A percentile compares a stretch with the other conserved stretches of the same genome.
Conservation (phyloP, 1,140 invertebrate genomes). For the Anastrepha ludens region DNA sequence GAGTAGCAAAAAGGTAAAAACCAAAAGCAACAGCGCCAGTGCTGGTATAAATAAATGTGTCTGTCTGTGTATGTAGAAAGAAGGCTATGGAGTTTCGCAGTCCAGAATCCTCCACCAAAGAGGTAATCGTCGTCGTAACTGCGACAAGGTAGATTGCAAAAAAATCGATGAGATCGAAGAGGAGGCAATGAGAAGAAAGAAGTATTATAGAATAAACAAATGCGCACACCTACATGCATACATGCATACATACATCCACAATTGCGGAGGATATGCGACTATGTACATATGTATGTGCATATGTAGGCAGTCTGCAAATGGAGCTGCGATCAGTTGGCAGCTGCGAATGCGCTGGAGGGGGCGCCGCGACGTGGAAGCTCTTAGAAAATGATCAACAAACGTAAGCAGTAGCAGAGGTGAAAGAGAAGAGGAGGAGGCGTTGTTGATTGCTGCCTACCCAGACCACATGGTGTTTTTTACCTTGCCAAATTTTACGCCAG, state of each 20-base stretch:
- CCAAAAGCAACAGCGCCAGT: neutral
- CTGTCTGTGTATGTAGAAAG: neutral
- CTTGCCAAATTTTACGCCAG: conserved; percentile 20
- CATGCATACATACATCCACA: too few species aligned
- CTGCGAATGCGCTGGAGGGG: too few species aligned
- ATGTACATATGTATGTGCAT: too few species aligned
- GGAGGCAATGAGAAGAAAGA: neutral
- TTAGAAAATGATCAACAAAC: too few species aligned
- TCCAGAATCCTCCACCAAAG: neutral
- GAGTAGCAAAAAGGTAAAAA: neutral
- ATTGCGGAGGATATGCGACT: too few species aligned
- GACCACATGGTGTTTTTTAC: conserved; percentile 2
- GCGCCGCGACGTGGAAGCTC: too few species aligned
- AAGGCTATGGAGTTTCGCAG: neutral
- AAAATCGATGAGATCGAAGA: conserved; percentile 29
- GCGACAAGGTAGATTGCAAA: conserved; percentile 18
- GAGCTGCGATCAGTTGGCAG: too few species aligned
- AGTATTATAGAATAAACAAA: neutral
- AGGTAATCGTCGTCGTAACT: conserved; percentile 2
- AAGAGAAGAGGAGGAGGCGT: neutral
- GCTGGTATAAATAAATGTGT: neutral
- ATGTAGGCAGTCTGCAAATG: too few species aligned
- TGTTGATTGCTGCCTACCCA: neutral
- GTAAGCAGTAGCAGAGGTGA: neutral
- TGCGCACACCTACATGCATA: too few species aligned